Evolutionary conservation across 2,113 vertebrate genomes (phyloP).

Genomic region (Oceanites oceanicus): DNA sequence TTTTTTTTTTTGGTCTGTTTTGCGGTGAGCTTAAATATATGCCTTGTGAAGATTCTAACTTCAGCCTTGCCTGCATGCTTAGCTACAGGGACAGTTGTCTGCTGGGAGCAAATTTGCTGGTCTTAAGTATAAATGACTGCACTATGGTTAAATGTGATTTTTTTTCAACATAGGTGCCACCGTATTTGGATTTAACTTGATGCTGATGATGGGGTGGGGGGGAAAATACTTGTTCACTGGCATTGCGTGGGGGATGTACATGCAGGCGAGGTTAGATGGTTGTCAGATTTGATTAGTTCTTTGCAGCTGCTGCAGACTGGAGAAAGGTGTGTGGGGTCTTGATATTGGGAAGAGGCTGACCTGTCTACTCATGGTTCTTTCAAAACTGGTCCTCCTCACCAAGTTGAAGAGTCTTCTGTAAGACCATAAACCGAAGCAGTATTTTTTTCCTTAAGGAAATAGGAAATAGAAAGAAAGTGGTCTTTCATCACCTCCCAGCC

Average conservation of each 20-base stretch:
- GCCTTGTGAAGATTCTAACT: background rate
- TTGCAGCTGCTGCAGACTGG: background rate
- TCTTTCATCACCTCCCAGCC: background rate
- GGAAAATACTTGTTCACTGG: background rate
- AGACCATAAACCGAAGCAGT: background rate
- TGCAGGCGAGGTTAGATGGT: background rate
- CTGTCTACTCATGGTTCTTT: background rate
- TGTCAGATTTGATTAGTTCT: background rate
- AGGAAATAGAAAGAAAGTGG: background rate
- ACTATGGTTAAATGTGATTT: background rate
- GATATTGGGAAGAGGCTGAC: background rate
- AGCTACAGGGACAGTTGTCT: background rate
- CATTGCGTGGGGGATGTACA: background rate
- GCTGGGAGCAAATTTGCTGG: background rate
- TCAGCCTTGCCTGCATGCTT: too few relatives aligned
- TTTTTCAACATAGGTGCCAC: background rate
- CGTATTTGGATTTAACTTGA: background rate
- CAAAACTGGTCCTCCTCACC: background rate
- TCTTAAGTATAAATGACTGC: background rate
- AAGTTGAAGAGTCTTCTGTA: background rate
- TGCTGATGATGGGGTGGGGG: background rate
- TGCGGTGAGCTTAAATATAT: background rate
- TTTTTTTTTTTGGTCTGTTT: background rate
- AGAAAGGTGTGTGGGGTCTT: background rate
- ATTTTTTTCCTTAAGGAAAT: background rate